These are phyloP conservation scores for Tenthredo amoena DNA, from an alignment of 2,888 invertebrate species.

Conservation along the genomic window DNA sequence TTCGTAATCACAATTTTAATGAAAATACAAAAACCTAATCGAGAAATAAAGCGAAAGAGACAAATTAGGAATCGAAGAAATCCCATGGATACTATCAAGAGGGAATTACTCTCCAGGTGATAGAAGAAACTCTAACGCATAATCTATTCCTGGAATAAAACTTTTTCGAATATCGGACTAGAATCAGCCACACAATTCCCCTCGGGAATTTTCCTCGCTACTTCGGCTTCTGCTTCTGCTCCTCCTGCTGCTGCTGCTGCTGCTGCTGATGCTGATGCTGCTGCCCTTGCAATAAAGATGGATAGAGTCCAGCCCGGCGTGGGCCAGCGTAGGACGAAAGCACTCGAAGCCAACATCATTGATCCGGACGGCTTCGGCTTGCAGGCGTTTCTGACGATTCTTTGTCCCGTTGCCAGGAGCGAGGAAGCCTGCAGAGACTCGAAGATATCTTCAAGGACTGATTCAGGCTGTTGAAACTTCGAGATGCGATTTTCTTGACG, in stretches of 20 bases:
- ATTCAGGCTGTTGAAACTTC: neutral
- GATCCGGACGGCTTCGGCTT: conserved; percentile 34
- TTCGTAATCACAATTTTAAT: no score
- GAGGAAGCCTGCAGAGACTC: neutral
- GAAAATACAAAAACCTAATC: no score
- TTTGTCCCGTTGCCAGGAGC: conserved; percentile 50
- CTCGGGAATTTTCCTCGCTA: neutral
- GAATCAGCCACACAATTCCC: neutral
- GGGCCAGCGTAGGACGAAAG: conserved; percentile 39
- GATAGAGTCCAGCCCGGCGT: conserved; percentile 35
- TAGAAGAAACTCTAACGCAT: neutral
- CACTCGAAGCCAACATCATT: conserved; percentile 51
- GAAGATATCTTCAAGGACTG: neutral
- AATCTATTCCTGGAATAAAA: neutral
- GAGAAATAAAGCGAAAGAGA: no score
- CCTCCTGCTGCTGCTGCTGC: neutral
- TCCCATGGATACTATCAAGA: neutral
- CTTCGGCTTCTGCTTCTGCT: neutral
- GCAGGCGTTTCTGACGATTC: conserved; percentile 39
- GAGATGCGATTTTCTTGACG: neutral
- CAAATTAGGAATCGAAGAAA: neutral
- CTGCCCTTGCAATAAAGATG: conserved; percentile 35
- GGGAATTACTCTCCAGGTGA: neutral
- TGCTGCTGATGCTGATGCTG: neutral
- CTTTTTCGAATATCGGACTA: neutral